Evolutionary conservation across 2,113 vertebrate species (phyloP).

Genomic region (Bufo gargarizans): DNA sequence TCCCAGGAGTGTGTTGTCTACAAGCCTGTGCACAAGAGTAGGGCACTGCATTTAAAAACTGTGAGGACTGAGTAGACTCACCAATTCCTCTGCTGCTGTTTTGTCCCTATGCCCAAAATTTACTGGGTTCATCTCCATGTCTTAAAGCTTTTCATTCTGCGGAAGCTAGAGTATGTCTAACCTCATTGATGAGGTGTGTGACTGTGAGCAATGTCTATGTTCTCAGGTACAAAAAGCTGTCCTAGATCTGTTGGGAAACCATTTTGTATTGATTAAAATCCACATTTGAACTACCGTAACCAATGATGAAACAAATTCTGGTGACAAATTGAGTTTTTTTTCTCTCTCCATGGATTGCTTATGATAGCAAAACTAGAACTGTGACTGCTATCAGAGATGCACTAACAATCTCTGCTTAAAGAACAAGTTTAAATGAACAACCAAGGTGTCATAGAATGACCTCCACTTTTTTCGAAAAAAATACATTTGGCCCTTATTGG

Average conservation of each 20-base stretch:
- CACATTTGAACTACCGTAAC: neutral
- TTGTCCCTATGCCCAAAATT: neutral
- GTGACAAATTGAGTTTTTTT: too few species aligned
- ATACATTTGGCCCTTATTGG: neutral
- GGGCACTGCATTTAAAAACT: conserved; percentile 14
- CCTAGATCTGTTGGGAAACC: neutral
- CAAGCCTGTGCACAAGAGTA: conserved; percentile 14
- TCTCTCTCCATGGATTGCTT: too few species aligned
- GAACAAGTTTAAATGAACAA: neutral
- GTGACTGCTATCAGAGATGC: too few species aligned
- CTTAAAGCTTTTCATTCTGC: neutral
- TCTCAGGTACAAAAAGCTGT: neutral
- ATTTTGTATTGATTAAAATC: neutral
- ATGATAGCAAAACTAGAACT: too few species aligned
- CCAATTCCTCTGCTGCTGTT: neutral
- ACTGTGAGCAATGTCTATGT: neutral
- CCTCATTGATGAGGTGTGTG: conserved; percentile 11
- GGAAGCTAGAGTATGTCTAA: neutral
- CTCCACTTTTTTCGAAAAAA: neutral
- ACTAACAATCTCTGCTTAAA: neutral
- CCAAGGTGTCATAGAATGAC: neutral
- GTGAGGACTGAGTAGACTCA: neutral
- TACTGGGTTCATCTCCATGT: neutral
- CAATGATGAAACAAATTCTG: neutral
- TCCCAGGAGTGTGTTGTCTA: conserved; percentile 60